Evolutionary conservation across 1,140 invertebrate genomes (phyloP).

Genomic region (Drosophila sp.): DNA sequence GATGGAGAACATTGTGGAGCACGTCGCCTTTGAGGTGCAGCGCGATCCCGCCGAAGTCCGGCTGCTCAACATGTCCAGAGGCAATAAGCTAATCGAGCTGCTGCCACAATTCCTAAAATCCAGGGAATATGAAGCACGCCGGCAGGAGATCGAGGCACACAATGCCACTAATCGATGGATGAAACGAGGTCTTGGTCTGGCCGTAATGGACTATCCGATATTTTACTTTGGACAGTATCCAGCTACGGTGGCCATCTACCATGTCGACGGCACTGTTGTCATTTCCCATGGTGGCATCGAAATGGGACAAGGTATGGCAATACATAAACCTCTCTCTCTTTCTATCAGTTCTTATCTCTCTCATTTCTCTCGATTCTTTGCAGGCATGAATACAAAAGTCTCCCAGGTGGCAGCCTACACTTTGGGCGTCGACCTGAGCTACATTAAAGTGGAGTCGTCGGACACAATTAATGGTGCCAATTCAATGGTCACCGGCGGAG

Average conservation of each 20-base stretch:
- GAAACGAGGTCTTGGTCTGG: slow-evolving; percentile 87
- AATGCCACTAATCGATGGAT: slow-evolving; percentile 89
- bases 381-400: slow-evolving; percentile 88
- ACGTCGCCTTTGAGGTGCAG: slow-evolving; percentile 88
- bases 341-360: no score
- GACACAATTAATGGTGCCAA: slow-evolving; percentile 89
- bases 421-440: slow-evolving; percentile 89
- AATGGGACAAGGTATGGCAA: slow-evolving; percentile 88
- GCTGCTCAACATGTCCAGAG: slow-evolving; percentile 87
- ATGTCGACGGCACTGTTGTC: slow-evolving; percentile 88
- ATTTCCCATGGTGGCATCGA: slow-evolving; percentile 89
- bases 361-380: background rate
- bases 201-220: slow-evolving; percentile 87
- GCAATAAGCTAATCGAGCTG: slow-evolving; percentile 82
- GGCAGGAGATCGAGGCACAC: slow-evolving; percentile 85
- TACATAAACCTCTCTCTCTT: no score
- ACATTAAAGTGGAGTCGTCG: slow-evolving; percentile 89
- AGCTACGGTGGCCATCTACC: slow-evolving; percentile 87
- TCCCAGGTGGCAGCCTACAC: slow-evolving; percentile 91
- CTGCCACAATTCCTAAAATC: slow-evolving; percentile 67
- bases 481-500: slow-evolving; percentile 88
- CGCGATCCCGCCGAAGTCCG: slow-evolving; percentile 90
- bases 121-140: slow-evolving; percentile 86
- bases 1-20: slow-evolving; percentile 93
- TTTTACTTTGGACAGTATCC: slow-evolving; percentile 85